phyloP scores from a whole-genome alignment of 2,888 invertebrate genomes.

The Brachyptera risi region DNA sequence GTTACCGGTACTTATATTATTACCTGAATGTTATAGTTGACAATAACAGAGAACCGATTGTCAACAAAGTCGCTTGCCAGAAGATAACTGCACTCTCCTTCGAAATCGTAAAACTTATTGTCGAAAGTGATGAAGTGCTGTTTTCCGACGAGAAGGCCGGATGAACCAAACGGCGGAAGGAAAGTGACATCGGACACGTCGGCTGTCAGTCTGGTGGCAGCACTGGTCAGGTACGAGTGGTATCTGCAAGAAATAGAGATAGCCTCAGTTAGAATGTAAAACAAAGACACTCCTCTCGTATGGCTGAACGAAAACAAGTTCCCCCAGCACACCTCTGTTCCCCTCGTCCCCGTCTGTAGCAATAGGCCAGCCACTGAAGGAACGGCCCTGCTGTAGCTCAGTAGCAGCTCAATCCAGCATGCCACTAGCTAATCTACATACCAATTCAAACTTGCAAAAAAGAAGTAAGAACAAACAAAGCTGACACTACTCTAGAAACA shows the following conservation, averaged over 20 bases:
- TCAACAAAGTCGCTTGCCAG: constrained; percentile 47
- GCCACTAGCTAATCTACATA: too few species aligned
- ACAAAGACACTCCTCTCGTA: not conserved
- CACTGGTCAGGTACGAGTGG: constrained; percentile 36
- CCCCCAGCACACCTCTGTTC: too few species aligned
- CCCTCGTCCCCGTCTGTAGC: too few species aligned
- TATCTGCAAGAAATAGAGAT: constrained; percentile 27
- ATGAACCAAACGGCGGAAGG: constrained; percentile 28
- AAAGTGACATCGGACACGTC: constrained; percentile 34
- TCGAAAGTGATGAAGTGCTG: constrained; percentile 51
- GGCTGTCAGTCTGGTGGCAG: constrained; percentile 23
- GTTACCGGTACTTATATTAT: too few species aligned
- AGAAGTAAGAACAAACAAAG: too few species aligned
- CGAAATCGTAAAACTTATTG: constrained; percentile 46
- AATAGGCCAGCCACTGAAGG: too few species aligned
- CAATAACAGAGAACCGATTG: constrained; percentile 47
- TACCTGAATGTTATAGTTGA: constrained; percentile 43
- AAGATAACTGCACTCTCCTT: constrained; percentile 48
- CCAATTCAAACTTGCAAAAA: too few species aligned
- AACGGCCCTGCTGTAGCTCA: too few species aligned
- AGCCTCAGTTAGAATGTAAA: too few species aligned
- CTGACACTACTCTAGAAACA: too few species aligned
- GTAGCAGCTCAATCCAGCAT: too few species aligned
- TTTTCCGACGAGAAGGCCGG: constrained; percentile 45
- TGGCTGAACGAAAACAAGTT: not conserved